Evolutionary conservation across 2,888 invertebrate genomes (phyloP).

Genomic region (Sinodicranocentrus sp.): DNA sequence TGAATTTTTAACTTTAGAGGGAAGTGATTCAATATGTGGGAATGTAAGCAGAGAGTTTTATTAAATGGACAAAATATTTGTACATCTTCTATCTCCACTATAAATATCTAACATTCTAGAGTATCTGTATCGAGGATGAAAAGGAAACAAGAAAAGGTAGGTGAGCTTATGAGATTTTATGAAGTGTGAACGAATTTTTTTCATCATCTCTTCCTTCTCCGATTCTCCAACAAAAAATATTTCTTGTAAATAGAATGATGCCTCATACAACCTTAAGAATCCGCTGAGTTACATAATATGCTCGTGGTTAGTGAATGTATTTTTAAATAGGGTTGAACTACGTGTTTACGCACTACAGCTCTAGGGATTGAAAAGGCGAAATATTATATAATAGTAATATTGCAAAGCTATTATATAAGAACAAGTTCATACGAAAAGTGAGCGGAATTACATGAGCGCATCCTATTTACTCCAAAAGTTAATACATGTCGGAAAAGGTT

Average conservation of each 20-base stretch:
- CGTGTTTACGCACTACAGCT: background rate
- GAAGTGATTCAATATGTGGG: no score
- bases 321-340: conserved; percentile 37
- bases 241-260: conserved; percentile 33
- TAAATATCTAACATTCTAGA: no score
- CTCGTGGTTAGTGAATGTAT: conserved; percentile 56
- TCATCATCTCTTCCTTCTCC: conserved; percentile 57
- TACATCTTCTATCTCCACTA: no score
- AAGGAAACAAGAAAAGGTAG: conserved; percentile 43
- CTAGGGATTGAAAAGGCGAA: conserved; percentile 10
- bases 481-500: conserved; percentile 22
- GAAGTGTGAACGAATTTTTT: conserved; percentile 77
- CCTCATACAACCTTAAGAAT: background rate
- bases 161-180: conserved; percentile 72
- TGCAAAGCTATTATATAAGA: conserved; percentile 46
- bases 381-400: background rate
- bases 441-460: conserved; percentile 31
- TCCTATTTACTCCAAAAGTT: conserved; percentile 46
- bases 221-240: conserved; percentile 45
- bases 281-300: background rate
- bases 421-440: conserved; percentile 22
- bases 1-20: no score
- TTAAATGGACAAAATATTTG: no score
- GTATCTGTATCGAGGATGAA: background rate
- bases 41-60: no score